Evolutionary conservation across 2,888 invertebrate genomes (phyloP).

Genomic region (Macrosoma leucophasiata): DNA sequence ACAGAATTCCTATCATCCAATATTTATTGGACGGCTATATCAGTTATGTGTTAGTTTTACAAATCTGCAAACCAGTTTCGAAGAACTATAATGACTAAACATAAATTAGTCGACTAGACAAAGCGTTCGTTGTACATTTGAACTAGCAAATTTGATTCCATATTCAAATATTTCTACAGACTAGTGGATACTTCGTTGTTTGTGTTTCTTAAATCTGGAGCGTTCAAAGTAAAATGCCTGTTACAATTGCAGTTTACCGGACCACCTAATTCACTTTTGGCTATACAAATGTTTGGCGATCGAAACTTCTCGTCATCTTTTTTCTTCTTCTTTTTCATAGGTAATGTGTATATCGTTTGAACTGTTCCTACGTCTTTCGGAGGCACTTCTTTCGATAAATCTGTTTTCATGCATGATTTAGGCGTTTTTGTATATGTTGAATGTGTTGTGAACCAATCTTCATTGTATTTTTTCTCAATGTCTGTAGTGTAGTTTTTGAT

Average conservation of each 20-base stretch:
- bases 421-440: conserved; percentile 42
- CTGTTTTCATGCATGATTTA: conserved; percentile 40
- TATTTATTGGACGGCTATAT: no score
- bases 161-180: conserved; percentile 35
- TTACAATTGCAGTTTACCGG: conserved; percentile 59
- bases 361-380: conserved; percentile 31
- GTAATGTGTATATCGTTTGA: conserved; percentile 37
- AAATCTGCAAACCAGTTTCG: no score
- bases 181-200: conserved; percentile 57
- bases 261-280: conserved; percentile 54
- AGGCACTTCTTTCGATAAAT: conserved; percentile 30
- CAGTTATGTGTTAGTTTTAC: no score
- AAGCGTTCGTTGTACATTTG: conserved; percentile 26
- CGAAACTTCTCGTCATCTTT: conserved; percentile 48
- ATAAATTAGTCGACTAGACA: conserved; percentile 55
- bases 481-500: conserved; percentile 39
- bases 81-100: no score
- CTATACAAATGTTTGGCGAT: conserved; percentile 64
- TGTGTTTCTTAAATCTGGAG: conserved; percentile 56
- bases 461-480: conserved; percentile 44
- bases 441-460: conserved; percentile 41
- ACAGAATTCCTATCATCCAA: no score
- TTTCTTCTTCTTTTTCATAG: conserved; percentile 43
- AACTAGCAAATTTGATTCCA: conserved; percentile 2
- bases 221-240: conserved; percentile 63